Conservation (phyloP, 1,140 invertebrate species). For the Drosophila busckii region DNA sequence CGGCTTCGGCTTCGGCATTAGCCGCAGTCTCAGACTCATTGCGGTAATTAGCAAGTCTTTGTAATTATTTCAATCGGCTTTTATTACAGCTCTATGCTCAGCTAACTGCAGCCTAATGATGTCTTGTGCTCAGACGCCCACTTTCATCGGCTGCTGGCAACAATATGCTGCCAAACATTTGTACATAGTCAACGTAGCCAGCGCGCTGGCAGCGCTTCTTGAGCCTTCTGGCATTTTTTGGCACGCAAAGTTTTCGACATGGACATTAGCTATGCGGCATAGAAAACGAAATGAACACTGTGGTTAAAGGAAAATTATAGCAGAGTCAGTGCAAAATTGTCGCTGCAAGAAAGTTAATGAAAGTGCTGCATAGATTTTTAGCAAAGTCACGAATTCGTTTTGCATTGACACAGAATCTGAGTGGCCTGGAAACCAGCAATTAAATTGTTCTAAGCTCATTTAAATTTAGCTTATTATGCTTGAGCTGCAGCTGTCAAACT, state of each 20-base stretch:
- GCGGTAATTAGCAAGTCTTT: constrained; percentile 69
- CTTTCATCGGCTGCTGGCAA: constrained; percentile 56
- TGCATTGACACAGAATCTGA: too few relatives aligned
- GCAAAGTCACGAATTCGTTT: constrained; percentile 3
- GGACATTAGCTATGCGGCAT: constrained; percentile 37
- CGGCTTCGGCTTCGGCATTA: too few relatives aligned
- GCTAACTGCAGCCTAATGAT: constrained; percentile 48
- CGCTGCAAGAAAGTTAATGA: constrained; percentile 46
- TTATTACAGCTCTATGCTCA: constrained; percentile 14
- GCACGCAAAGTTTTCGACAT: constrained; percentile 55
- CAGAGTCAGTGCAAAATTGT: constrained; percentile 28
- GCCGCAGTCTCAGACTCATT: constrained; percentile 63
- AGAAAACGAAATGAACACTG: constrained; percentile 62
- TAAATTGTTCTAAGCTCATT: too few relatives aligned
- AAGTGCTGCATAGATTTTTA: constrained; percentile 31
- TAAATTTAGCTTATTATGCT: too few relatives aligned
- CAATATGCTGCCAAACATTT: constrained; percentile 22
- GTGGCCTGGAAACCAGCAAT: too few relatives aligned
- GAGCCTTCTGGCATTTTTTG: constrained; percentile 31
- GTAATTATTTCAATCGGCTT: constrained; percentile 54
- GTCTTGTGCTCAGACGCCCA: constrained; percentile 50
- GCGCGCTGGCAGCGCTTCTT: background rate
- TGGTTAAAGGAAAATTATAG: constrained; percentile 38
- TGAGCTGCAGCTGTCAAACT: too few relatives aligned
- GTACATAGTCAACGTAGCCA: constrained; percentile 9